Evolutionary conservation across 2,113 vertebrate species (phyloP), one percentile per base, ranked within the genome.

Genomic region (Pseudopodoces humilis): DNA sequence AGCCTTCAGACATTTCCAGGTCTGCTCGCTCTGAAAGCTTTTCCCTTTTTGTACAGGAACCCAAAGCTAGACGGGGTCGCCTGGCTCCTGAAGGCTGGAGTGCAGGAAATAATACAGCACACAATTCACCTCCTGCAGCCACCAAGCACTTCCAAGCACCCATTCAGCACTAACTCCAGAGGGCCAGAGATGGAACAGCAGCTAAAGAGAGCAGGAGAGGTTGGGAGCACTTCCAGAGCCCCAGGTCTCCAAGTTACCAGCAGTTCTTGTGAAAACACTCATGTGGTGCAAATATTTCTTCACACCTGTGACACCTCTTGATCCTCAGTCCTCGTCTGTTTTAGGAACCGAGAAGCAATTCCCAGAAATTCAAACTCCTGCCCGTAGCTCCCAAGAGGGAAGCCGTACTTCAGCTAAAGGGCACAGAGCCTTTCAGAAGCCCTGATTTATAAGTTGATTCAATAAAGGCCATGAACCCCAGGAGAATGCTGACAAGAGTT

Each of bases 401-500:
- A 79, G 65, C n/a, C 41, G 22, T 11, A 4, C 35, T 62, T 69
- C 52, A 80, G 49, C 35, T 67, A 53, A 74, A 89, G 74, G 80
- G 47, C 72, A 58, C 28, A 56, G 78, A 94, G 81, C 50, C 81
- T 94, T 92, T 87, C 86, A 91, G 83, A 64, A 91, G 82, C 53
- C 67, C 69, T 68, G 62, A 88, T 95, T 78, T 63, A n/a, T 43
- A 47, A 90, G n/a, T 43, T 60, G 72, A 52, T 90, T 95, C 83
- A 53, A 15, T 86, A 71, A 94, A 72, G 84, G 64, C 75, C 85
- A 52, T 0, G 15, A 92, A 71, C 72, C 68, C n/a, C 56, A 49
- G 68, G 69, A 95, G 86, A 94, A 92, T 75, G 85, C 85, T 91
- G 90, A 92, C 88, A 93, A 81, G 41, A 35, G 56, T 96, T 93